phyloP scores from a whole-genome alignment of 1,140 invertebrate species.

The Calosoma granatense region DNA sequence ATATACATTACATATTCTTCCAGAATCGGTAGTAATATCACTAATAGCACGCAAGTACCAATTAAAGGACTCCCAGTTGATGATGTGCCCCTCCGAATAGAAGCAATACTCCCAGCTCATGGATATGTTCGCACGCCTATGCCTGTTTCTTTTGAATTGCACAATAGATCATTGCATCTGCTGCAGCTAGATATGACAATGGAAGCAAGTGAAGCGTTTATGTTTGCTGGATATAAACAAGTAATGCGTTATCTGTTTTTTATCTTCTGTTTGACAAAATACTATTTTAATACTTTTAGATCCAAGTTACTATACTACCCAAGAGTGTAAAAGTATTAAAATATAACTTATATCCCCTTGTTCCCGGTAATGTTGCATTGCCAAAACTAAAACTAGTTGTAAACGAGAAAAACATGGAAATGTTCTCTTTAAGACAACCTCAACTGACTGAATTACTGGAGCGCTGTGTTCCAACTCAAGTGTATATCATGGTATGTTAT shows the following conservation, averaged over 20 bases:
- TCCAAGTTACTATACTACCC: constrained; percentile 55
- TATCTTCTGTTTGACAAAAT: neutral
- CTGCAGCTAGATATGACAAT: constrained; percentile 64
- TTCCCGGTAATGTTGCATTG: constrained; percentile 55
- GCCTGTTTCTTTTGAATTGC: constrained; percentile 56
- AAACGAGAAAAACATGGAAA: constrained; percentile 37
- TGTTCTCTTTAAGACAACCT: constrained; percentile 37
- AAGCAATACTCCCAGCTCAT: constrained; percentile 60
- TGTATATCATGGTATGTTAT: constrained; percentile 45
- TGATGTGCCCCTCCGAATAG: constrained; percentile 58
- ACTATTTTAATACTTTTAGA: constrained; percentile 33
- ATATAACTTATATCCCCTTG: constrained; percentile 64
- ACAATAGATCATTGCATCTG: constrained; percentile 59
- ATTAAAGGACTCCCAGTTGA: constrained; percentile 49
- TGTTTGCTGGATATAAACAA: constrained; percentile 85
- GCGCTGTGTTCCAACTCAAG: constrained; percentile 44
- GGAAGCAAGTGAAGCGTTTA: constrained; percentile 76
- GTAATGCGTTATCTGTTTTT: constrained; percentile 38
- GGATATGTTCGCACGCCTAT: constrained; percentile 62
- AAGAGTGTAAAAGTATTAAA: constrained; percentile 46
- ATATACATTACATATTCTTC: constrained; percentile 26
- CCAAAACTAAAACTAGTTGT: constrained; percentile 52
- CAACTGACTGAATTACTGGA: constrained; percentile 32
- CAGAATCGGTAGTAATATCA: constrained; percentile 14
- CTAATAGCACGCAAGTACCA: constrained; percentile 41